A percentile compares a stretch with the other conserved stretches of the same genome.
These are phyloP conservation scores for Herpetotheres cachinnans DNA, from an alignment of 2,113 vertebrate genomes.

Conservation along the genomic window DNA sequence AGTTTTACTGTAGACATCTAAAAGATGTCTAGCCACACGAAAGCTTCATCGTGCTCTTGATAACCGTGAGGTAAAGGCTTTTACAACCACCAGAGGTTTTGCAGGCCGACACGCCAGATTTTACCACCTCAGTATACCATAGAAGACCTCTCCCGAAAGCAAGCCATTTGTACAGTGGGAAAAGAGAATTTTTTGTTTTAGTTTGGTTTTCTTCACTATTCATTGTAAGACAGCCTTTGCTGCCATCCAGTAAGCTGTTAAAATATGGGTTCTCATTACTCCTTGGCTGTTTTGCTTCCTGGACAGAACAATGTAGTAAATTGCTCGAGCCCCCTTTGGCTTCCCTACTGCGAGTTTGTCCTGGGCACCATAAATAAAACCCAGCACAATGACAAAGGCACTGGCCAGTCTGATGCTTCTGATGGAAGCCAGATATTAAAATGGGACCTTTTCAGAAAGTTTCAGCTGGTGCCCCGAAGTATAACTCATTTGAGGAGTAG, in stretches of 20 bases:
- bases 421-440: neutral
- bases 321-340: neutral
- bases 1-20: neutral
- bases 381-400: neutral
- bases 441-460: neutral
- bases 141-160: neutral
- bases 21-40: neutral
- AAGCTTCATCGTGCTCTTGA: neutral
- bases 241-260: neutral
- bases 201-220: neutral
- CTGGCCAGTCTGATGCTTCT: neutral
- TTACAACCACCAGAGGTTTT: accelerated
- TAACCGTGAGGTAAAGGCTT: neutral
- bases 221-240: neutral
- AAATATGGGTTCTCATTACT: neutral
- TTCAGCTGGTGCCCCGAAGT: neutral
- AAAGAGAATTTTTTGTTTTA: neutral
- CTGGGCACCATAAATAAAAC: neutral
- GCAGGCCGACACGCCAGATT: neutral
- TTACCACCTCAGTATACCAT: neutral
- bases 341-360: neutral
- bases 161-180: neutral
- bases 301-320: neutral
- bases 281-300: neutral
- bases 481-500: neutral